These are phyloP conservation scores for Argya squamiceps DNA, from an alignment of 2,797 vertebrate genomes.

Conservation along the genomic window DNA sequence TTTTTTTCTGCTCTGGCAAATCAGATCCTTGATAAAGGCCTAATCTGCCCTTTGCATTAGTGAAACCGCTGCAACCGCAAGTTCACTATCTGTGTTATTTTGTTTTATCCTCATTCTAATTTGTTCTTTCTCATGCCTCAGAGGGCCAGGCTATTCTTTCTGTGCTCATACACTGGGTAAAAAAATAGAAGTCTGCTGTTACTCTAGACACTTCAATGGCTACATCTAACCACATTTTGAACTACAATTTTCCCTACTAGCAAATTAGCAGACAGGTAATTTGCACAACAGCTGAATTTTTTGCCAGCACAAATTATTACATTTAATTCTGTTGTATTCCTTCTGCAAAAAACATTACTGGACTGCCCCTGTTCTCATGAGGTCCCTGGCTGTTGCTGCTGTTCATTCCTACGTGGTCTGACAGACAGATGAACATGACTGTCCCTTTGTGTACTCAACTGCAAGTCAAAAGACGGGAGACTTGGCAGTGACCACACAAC, in stretches of 20 bases:
- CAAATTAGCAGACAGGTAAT: neutral
- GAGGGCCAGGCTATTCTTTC: neutral
- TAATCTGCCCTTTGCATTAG: constrained; percentile 7
- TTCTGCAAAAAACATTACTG: neutral
- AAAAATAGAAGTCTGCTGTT: neutral
- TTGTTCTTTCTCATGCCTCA: constrained; percentile 52
- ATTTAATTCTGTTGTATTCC: neutral
- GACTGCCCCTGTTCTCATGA: neutral
- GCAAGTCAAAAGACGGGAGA: neutral
- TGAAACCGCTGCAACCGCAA: neutral
- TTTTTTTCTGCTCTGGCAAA: constrained; percentile 30
- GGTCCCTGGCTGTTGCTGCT: neutral
- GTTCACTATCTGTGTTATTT: constrained; percentile 22
- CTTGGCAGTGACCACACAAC: accelerated
- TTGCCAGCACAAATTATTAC: neutral
- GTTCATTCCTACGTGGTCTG: accelerated
- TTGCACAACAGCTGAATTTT: neutral
- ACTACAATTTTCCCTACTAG: neutral
- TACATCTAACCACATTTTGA: neutral
- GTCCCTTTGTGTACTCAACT: neutral
- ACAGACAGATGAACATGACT: accelerated
- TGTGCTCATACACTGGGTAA: neutral
- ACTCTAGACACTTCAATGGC: neutral
- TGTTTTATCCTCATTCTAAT: constrained; percentile 29
- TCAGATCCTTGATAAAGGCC: constrained; percentile 18